These are phyloP conservation scores for Thamnophis sirtalis DNA, from an alignment of 2,113 vertebrate genomes.

Conservation along the genomic window DNA sequence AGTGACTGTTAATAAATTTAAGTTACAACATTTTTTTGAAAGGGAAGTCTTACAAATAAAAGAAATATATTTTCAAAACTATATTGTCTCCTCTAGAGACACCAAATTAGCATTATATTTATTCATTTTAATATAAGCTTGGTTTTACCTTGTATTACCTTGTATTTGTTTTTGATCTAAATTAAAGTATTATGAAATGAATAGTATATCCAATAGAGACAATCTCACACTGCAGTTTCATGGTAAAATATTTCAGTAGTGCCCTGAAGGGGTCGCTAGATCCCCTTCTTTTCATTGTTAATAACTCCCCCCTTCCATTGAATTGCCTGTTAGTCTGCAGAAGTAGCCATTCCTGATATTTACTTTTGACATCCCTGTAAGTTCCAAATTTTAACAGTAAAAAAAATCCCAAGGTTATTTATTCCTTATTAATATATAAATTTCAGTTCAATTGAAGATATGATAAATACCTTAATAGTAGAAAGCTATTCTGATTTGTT, in stretches of 20 bases:
- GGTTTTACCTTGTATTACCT: constrained; percentile 44
- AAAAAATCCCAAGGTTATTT: constrained; percentile 51
- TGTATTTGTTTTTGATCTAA: constrained; percentile 34
- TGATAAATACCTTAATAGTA: constrained; percentile 35
- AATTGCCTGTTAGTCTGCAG: constrained; percentile 71
- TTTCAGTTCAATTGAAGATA: constrained; percentile 52
- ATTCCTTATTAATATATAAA: constrained; percentile 51
- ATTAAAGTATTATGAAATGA: constrained; percentile 47
- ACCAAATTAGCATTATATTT: constrained; percentile 8
- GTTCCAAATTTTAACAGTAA: constrained; percentile 43
- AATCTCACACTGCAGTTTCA: constrained; percentile 38
- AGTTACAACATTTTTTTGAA: constrained; percentile 22
- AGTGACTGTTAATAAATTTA: not conserved
- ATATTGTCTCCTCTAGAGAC: not conserved
- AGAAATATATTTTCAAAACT: constrained; percentile 22
- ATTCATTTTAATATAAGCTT: constrained; percentile 22
- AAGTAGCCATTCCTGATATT: constrained; percentile 75
- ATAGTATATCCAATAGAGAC: constrained; percentile 44
- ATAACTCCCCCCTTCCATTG: constrained; percentile 46
- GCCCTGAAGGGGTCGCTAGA: constrained; percentile 81
- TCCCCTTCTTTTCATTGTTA: constrained; percentile 71
- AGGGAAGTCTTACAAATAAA: not conserved
- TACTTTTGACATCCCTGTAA: constrained; percentile 75
- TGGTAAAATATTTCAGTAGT: constrained; percentile 59
- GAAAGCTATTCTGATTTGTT: constrained; percentile 53